Percentiles rank a stretch among this genome's conserved stretches.
These are phyloP conservation scores for Cyphomyrus discorhynchus DNA, from an alignment of 2,113 vertebrate genomes.

Conservation along the genomic window DNA sequence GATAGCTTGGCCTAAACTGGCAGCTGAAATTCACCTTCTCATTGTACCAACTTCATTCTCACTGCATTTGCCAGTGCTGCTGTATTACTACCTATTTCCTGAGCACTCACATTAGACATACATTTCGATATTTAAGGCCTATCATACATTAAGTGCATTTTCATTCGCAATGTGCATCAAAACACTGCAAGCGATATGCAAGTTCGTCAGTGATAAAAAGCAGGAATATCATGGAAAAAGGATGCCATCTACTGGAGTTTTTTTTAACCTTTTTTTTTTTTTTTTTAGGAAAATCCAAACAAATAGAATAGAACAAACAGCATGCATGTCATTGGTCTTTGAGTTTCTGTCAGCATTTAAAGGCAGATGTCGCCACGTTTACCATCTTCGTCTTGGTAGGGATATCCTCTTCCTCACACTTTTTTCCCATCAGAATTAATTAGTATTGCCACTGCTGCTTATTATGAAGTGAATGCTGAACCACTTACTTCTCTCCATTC, in stretches of 20 bases:
- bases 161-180: background rate
- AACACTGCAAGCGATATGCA: background rate
- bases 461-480: background rate
- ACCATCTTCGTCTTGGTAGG: background rate
- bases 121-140: background rate
- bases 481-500: background rate
- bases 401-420: background rate
- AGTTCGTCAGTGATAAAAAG: background rate
- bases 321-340: background rate
- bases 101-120: background rate
- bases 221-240: conserved; percentile 39
- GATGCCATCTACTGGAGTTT: conserved; percentile 58
- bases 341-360: background rate
- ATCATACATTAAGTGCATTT: background rate
- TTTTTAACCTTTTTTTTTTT: background rate
- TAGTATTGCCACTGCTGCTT: background rate
- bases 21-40: background rate
- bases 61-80: background rate
- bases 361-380: background rate
- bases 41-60: background rate
- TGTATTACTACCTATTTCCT: background rate
- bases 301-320: background rate
- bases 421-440: background rate
- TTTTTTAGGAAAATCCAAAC: background rate
- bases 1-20: background rate